Evolutionary conservation across 2,888 invertebrate species (phyloP).

Genomic region (Luffia ferchaultella): DNA sequence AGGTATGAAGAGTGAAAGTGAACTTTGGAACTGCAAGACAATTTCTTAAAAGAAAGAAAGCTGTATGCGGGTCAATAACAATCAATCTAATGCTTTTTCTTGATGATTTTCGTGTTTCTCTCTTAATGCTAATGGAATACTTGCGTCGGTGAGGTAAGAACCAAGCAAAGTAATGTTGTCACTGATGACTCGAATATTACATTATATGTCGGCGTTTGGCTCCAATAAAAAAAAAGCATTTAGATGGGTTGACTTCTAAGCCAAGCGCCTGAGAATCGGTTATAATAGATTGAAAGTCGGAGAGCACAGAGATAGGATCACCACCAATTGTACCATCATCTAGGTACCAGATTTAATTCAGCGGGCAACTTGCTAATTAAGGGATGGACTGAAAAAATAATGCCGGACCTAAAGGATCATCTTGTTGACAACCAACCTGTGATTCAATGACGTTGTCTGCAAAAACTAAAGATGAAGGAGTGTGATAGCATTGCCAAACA

Average conservation of each 20-base stretch:
- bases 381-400: neutral
- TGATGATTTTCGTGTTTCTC: too few relatives aligned
- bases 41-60: too few relatives aligned
- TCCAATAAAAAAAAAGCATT: neutral
- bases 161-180: too few relatives aligned
- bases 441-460: neutral
- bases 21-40: too few relatives aligned
- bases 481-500: too few relatives aligned
- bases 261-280: neutral
- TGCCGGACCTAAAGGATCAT: constrained; percentile 1
- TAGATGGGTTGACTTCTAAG: constrained; percentile 1
- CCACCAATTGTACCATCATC: neutral
- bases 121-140: too few relatives aligned
- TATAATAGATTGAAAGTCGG: constrained; percentile 1
- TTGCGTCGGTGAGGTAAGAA: too few relatives aligned
- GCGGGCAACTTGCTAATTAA: constrained; percentile 1
- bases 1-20: too few relatives aligned
- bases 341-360: constrained; percentile 3
- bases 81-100: too few relatives aligned
- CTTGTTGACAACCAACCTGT: constrained; percentile 3
- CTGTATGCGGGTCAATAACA: too few relatives aligned
- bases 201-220: neutral
- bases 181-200: too few relatives aligned
- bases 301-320: constrained; percentile 1
- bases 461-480: constrained; percentile 1